Conservation (phyloP, 2,113 vertebrate genomes). For the Cynoglossus semilaevis region DNA sequence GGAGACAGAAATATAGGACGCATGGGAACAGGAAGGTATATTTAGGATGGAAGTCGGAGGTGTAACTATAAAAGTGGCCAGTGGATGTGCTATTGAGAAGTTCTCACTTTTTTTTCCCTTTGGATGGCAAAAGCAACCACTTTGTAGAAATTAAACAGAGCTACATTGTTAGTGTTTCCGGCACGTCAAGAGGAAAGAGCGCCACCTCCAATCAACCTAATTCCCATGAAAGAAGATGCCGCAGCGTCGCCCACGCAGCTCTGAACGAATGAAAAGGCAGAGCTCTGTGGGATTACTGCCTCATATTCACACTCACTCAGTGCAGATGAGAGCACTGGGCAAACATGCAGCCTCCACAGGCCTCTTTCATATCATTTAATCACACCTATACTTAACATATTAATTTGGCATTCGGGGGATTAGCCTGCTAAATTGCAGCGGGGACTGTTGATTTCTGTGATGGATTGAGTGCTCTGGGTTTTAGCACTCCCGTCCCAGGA, state of each 20-base stretch:
- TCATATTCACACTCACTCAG: conserved; percentile 39
- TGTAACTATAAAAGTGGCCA: not conserved
- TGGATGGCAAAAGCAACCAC: not conserved
- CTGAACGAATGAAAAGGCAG: conserved; percentile 28
- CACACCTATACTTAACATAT: conserved; percentile 64
- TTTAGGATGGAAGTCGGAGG: not conserved
- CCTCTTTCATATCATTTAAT: conserved; percentile 53
- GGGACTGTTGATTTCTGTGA: conserved; percentile 56
- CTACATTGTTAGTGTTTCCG: conserved; percentile 4
- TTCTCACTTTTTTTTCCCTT: too few relatives aligned
- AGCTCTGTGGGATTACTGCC: conserved; percentile 41
- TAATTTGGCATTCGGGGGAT: conserved; percentile 66
- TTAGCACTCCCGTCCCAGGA: conserved; percentile 51
- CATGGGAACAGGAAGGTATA: conserved; percentile 9
- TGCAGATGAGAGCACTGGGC: conserved; percentile 35
- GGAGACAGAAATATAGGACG: conserved; percentile 25
- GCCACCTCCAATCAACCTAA: conserved; percentile 4
- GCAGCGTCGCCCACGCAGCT: conserved; percentile 28
- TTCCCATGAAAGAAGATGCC: conserved; percentile 5
- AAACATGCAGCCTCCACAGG: conserved; percentile 33
- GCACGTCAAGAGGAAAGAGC: conserved; percentile 12
- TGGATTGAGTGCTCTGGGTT: conserved; percentile 53
- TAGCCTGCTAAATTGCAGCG: conserved; percentile 51
- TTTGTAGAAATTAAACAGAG: conserved; percentile 8
- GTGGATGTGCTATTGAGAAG: too few relatives aligned